These are phyloP conservation scores for Zaprionus gabonicus DNA, from an alignment of 1,140 invertebrate genomes.

Conservation along the genomic window DNA sequence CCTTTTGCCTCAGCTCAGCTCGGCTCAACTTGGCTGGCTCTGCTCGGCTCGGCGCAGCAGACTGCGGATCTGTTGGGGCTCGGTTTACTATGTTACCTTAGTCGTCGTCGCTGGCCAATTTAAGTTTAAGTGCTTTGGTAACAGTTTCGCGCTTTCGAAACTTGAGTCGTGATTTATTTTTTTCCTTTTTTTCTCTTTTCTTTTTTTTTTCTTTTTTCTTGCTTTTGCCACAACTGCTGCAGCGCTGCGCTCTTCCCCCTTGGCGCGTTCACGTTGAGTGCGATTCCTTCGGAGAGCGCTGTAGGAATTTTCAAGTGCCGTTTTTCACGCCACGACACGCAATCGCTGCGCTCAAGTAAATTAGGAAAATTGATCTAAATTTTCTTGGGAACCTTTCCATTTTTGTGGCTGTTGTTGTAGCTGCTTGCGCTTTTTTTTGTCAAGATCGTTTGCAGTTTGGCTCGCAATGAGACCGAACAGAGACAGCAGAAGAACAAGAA, in stretches of 20 bases:
- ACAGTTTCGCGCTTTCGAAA: conserved; percentile 83
- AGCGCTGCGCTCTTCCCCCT: background rate
- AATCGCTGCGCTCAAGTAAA: conserved; percentile 79
- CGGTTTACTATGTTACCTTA: conserved; percentile 56
- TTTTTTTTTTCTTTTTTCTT: conserved; percentile 7
- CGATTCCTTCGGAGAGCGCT: conserved; percentile 35
- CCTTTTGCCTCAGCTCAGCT: conserved; percentile 34
- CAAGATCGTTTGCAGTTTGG: conserved; percentile 50
- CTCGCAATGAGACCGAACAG: background rate
- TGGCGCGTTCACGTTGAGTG: conserved; percentile 26
- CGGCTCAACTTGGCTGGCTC: background rate
- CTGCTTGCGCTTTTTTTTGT: conserved; percentile 36
- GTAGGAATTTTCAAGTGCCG: conserved; percentile 73
- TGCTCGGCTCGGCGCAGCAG: conserved; percentile 2
- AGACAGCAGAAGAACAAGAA: background rate
- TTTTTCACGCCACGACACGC: conserved; percentile 82
- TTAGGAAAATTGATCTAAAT: conserved; percentile 83
- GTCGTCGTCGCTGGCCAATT: conserved; percentile 75
- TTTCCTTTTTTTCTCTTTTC: conserved; percentile 24
- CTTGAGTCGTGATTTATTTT: conserved; percentile 81
- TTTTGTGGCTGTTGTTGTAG: conserved; percentile 29
- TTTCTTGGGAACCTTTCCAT: conserved; percentile 80
- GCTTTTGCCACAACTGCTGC: conserved; percentile 25
- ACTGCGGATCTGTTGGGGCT: conserved; percentile 37
- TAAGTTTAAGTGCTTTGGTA: conserved; percentile 83